Base-by-base conservation (phyloP, 2,113 vertebrate genomes). In the Callithrix jacchus region DNA sequence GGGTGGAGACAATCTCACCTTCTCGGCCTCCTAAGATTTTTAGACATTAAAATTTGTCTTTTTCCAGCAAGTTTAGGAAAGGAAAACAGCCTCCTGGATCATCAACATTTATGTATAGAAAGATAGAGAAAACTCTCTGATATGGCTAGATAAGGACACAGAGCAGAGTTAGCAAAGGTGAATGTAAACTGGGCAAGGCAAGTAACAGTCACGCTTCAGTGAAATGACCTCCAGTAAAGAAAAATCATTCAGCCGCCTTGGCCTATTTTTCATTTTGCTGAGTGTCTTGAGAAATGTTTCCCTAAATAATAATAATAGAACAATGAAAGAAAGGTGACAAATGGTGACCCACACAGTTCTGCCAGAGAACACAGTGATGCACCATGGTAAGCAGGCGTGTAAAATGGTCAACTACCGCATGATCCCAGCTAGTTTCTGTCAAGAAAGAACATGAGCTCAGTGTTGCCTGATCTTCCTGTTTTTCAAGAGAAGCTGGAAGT, bases 401-500 rank as follows among this genome's bases (percentile, higher is more conserved):
- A 37, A 30, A 14, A 42, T 8, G 35, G 52, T 56, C 30, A 32
- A 32, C n/a, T 2, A 0, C 7, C 20, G 0, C 20, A 27, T 17
- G 11, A 18, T 12, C 45, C 68, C 76, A 61, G 76, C 61, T 81
- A 4, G 49, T 77, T 93, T 82, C 85, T 87, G 84, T 79, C 45
- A 68, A 58, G 66, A 88, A 94, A 47, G 27, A 49, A 20, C 12
- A 10, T n/a, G 25, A 82, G 45, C 17, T 76, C 47, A 8, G 21
- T 32, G 76, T 54, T 73, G n/a, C 45, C 79, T 93, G 64, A 37
- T 84, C 61, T 73, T 92, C 37, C 58, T 76, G 21, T 76, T 88
- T 94, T 80, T 93, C 79, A 96, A 95, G 83, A 91, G 87, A 86
- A 95, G 12, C 58, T 91, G 47, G 37, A 90, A 95, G 37, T 93